Evolutionary conservation across 2,888 invertebrate genomes (phyloP), one percentile per base, ranked within the genome.

Genomic region (Campoplex capitator): DNA sequence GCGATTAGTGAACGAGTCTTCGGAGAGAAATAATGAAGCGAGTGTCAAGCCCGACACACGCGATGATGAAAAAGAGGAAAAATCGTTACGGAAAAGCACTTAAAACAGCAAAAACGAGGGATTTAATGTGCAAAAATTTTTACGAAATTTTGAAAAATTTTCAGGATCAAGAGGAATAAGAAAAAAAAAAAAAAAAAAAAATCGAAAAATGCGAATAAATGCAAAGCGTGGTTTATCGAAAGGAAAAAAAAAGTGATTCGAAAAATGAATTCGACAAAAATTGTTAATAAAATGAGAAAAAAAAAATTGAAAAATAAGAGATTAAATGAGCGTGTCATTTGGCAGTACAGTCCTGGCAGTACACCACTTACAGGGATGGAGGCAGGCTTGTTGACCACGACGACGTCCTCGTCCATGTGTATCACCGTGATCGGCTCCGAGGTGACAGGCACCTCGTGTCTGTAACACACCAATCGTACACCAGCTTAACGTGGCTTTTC

Each of bases 321-420:
- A 71, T 51, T 81, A 74, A 89, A 81, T 86, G 88, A 88, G 77
- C 77, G 78, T 75, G 76, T 88, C 84, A 89, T 91, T 92, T 94
- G 94, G 94, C 94, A 94, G 94, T 94, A 94, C 94, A 94, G 94
- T 94, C 91, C 93, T 94, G 92, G 91, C 96, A 96, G 96, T 95
- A 96, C 96, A 97, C 97, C 97, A 98, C 98, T 98, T 98, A 99
- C 98, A 95, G 99, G 99, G 96, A 99, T 98, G 95, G 99, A 99
- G 96, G 99, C 98, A 95, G 99, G 99, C 97, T 99, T 99, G 97
- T 99, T 98, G 96, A 99, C 98, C 96, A 99, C 99, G 96, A 99
- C 97, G 96, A 99, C 97, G 96, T 99, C 99, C 95, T 99, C 98
- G 96, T 98, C 98, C 97, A 99, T 98, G 96, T 98, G 98, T 95